phyloP scores from a whole-genome alignment of 2,888 invertebrate genomes.

The Cyclophora punctaria region DNA sequence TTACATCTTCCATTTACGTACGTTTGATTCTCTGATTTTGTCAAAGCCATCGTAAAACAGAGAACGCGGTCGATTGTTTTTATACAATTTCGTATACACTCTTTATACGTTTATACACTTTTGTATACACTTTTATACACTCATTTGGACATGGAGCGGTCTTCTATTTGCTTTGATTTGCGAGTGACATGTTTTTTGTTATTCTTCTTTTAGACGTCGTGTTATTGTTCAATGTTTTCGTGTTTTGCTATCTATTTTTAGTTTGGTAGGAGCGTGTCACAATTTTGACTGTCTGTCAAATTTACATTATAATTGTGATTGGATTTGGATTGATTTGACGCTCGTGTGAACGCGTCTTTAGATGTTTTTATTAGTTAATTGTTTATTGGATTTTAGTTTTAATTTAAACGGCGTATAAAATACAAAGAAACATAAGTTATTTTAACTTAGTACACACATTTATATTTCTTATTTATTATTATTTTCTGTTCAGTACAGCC shows the following conservation, averaged over 20 bases:
- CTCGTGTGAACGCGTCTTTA: slow-evolving; percentile 45
- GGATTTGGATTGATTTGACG: slow-evolving; percentile 22
- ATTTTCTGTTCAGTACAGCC: too few relatives aligned
- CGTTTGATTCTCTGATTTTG: slow-evolving; percentile 68
- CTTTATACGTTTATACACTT: slow-evolving; percentile 24
- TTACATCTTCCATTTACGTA: slow-evolving; percentile 64
- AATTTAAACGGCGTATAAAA: too few relatives aligned
- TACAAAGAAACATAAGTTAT: too few relatives aligned
- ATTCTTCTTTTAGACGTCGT: slow-evolving; percentile 43
- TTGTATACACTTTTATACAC: slow-evolving; percentile 29
- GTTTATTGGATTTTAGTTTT: too few relatives aligned
- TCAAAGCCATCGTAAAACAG: slow-evolving; percentile 70
- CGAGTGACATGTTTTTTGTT: slow-evolving; percentile 61
- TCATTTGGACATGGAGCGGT: slow-evolving; percentile 53
- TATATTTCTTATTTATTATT: too few relatives aligned
- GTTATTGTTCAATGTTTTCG: slow-evolving; percentile 52
- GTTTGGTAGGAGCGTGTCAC: slow-evolving; percentile 49
- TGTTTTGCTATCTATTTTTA: slow-evolving; percentile 46
- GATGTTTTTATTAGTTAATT: too few relatives aligned
- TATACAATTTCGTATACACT: slow-evolving; percentile 58
- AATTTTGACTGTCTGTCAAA: slow-evolving; percentile 70
- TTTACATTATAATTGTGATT: slow-evolving; percentile 55
- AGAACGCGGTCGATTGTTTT: slow-evolving; percentile 64
- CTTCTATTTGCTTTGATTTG: slow-evolving; percentile 66
- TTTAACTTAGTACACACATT: too few relatives aligned